These are phyloP conservation scores for Spondyliosoma cantharus DNA, from an alignment of 2,797 vertebrate genomes.

Conservation along the genomic window DNA sequence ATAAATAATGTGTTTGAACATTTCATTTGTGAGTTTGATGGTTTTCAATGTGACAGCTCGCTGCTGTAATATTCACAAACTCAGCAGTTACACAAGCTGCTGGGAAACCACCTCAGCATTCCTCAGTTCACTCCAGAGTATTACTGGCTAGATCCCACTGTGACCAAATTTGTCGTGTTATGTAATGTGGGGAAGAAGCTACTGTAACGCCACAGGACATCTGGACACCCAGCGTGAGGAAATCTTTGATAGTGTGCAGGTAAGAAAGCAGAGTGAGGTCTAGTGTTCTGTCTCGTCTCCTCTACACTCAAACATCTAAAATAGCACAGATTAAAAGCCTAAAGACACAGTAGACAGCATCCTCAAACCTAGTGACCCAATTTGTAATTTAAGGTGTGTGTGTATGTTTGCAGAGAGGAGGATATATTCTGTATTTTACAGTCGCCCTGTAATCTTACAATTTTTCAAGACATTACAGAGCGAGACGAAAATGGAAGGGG, in stretches of 20 bases:
- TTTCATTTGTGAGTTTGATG: constrained; percentile 59
- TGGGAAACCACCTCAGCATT: constrained; percentile 38
- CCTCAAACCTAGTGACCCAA: constrained; percentile 23
- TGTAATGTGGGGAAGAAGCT: constrained; percentile 8
- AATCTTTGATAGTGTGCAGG: neutral
- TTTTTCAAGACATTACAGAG: constrained; percentile 17
- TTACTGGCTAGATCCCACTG: constrained; percentile 9
- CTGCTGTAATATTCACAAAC: constrained; percentile 51
- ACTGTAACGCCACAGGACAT: neutral
- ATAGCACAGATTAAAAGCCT: constrained; percentile 8
- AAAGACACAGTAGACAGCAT: constrained; percentile 4
- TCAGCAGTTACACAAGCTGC: constrained; percentile 47
- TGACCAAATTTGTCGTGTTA: constrained; percentile 25
- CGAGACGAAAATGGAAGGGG: constrained; percentile 4
- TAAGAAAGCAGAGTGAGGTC: constrained; percentile 5
- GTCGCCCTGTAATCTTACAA: constrained; percentile 3
- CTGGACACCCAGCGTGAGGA: constrained; percentile 1
- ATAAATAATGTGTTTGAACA: constrained; percentile 71
- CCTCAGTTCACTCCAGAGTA: constrained; percentile 1
- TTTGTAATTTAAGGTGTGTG: constrained; percentile 16
- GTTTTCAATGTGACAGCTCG: constrained; percentile 34
- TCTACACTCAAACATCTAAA: neutral
- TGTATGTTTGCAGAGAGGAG: constrained; percentile 12
- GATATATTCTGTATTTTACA: constrained; percentile 20
- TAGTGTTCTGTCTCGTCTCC: neutral